These are phyloP conservation scores for Galeruca laticollis DNA, from an alignment of 2,888 invertebrate genomes.

Conservation along the genomic window DNA sequence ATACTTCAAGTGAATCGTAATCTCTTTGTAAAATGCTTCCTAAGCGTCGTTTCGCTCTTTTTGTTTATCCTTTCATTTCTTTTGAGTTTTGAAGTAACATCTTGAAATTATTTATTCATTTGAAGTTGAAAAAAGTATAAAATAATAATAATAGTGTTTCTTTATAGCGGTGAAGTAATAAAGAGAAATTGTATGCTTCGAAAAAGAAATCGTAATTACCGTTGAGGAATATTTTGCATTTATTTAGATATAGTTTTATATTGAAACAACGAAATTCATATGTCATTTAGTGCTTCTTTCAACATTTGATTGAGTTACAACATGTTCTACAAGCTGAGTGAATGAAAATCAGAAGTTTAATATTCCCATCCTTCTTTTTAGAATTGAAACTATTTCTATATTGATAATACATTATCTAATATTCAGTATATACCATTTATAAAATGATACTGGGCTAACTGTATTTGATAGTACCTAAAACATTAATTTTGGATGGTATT, in stretches of 20 bases:
- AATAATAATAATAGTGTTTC: conserved; percentile 16
- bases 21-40: conserved; percentile 11
- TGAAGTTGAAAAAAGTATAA: conserved; percentile 11
- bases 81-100: conserved; percentile 7
- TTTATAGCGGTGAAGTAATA: conserved; percentile 16
- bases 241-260: background rate
- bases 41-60: conserved; percentile 5
- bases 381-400: too few species aligned
- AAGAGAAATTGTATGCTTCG: conserved; percentile 4
- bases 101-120: conserved; percentile 15
- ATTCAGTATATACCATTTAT: too few species aligned
- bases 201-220: conserved; percentile 4
- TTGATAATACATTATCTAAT: too few species aligned
- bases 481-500: too few species aligned
- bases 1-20: conserved; percentile 13
- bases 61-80: conserved; percentile 17
- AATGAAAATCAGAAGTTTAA: background rate
- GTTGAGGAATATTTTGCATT: background rate
- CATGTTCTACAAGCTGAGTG: background rate
- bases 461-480: too few species aligned
- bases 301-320: background rate
- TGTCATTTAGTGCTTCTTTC: background rate
- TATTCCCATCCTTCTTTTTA: background rate
- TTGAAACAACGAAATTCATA: background rate
- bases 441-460: too few species aligned